Base-by-base conservation (phyloP, 2,113 vertebrate genomes). In the Entomyzon cyanotis region DNA sequence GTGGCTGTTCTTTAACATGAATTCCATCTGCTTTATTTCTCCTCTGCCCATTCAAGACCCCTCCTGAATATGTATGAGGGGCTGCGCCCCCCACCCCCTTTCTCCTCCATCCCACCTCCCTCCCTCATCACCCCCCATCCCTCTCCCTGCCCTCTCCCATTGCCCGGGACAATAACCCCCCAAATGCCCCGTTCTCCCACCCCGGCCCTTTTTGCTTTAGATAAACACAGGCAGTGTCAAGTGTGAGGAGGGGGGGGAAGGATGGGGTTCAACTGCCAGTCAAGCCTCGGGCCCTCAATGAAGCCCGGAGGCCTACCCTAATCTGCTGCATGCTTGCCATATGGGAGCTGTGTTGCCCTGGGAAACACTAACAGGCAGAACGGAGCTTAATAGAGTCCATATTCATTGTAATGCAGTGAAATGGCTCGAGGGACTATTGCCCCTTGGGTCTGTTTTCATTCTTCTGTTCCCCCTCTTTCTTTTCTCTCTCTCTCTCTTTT, bases 141-240 rank as follows among this genome's bases (percentile, higher is more conserved):
- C 71, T 93, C 96, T 95, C 90, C 84, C 89, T 93, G 95, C 97
- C 97, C 93, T 94, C 97, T 96, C 97, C 97, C 96, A 92, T 88
- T 95, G 95, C 97, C 91, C 13, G 15, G 95, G 94, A 98, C 97
- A 97, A 98, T 98, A 97, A 98, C 97, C 98, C 98, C 98, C 98
- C 98, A 98, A 98, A 98, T 97, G 97, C 90, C 96, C 95, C 98
- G 96, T 95, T 97, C 97, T 69, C 95, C 83, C 94, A 95, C 96
- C 97, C 59, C 63, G 12, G 67, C 91, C 93, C 82, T 93, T 89
- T 94, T 90, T 44, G 95, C 98, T 99, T 99, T 99, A 99, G 98
- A 99, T 99, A 99, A 99, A 99, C 99, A 99, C 99, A 99, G 98
- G 99, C 98, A 98, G 99, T 99, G 99, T 99, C 99, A 99, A 99